These are phyloP conservation scores for Micrastur ruficollis DNA, from an alignment of 2,797 vertebrate species.

Conservation along the genomic window DNA sequence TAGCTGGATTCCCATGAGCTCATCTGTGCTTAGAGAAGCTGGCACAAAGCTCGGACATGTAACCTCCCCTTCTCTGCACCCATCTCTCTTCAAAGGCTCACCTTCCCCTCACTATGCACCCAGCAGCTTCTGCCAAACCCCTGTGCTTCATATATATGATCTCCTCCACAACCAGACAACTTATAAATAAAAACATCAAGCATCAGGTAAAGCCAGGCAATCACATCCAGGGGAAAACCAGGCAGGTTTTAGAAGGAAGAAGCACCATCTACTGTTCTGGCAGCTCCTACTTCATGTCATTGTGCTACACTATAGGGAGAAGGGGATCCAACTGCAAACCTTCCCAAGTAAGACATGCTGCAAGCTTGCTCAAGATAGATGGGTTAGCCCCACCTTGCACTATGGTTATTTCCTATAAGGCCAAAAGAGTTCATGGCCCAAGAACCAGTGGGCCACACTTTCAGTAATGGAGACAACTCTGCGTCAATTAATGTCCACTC, in stretches of 20 bases:
- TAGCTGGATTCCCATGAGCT: background rate
- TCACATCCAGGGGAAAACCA: background rate
- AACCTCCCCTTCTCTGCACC: background rate
- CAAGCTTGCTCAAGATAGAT: background rate
- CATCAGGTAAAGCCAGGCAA: background rate
- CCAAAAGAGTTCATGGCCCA: background rate
- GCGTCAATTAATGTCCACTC: background rate
- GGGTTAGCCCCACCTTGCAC: background rate
- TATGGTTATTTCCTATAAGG: background rate
- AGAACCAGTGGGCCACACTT: background rate
- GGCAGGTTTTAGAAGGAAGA: background rate
- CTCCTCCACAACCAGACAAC: background rate
- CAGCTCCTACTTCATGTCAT: background rate
- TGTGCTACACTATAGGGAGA: background rate
- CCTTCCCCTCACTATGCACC: background rate
- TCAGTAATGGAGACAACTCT: background rate
- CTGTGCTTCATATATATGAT: background rate
- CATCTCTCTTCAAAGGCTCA: slow-evolving; percentile 1
- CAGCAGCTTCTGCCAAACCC: background rate
- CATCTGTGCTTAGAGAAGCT: background rate
- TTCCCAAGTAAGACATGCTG: background rate
- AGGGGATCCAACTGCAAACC: background rate
- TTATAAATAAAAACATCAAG: background rate
- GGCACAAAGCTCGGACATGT: background rate
- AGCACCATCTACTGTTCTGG: background rate